These are phyloP conservation scores for Rosalia funebris DNA, from an alignment of 2,888 invertebrate genomes.

Conservation along the genomic window DNA sequence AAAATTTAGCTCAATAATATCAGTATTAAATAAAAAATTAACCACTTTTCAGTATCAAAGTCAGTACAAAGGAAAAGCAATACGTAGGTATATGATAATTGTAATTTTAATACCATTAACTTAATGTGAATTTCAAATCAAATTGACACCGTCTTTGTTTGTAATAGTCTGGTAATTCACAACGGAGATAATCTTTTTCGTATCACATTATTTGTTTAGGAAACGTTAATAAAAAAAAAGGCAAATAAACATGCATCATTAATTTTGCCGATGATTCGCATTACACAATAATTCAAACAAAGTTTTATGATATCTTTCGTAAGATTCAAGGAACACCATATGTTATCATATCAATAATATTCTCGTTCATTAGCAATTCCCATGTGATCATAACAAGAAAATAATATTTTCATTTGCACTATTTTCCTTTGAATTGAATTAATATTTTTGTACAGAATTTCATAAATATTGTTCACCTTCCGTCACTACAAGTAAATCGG, in stretches of 20 bases:
- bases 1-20: too few species aligned
- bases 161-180: not conserved
- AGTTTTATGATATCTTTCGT: not conserved
- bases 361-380: not conserved
- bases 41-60: too few species aligned
- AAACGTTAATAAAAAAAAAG: not conserved
- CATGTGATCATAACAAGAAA: not conserved
- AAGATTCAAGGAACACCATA: not conserved
- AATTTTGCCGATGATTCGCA: not conserved
- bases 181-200: not conserved
- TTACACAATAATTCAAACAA: not conserved
- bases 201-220: slow-evolving; percentile 1
- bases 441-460: too few species aligned
- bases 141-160: too few species aligned
- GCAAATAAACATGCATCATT: not conserved
- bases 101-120: too few species aligned
- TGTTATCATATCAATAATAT: not conserved
- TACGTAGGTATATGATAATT: too few species aligned
- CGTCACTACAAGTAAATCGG: too few species aligned
- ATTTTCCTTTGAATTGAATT: too few species aligned
- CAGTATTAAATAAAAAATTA: too few species aligned
- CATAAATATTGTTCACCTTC: too few species aligned
- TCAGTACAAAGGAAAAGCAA: too few species aligned
- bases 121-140: too few species aligned
- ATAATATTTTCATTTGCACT: not conserved